A percentile compares a stretch with the other conserved stretches of the same genome.
Evolutionary conservation across 2,113 vertebrate species (phyloP).

Genomic region (Nanorana parkeri): DNA sequence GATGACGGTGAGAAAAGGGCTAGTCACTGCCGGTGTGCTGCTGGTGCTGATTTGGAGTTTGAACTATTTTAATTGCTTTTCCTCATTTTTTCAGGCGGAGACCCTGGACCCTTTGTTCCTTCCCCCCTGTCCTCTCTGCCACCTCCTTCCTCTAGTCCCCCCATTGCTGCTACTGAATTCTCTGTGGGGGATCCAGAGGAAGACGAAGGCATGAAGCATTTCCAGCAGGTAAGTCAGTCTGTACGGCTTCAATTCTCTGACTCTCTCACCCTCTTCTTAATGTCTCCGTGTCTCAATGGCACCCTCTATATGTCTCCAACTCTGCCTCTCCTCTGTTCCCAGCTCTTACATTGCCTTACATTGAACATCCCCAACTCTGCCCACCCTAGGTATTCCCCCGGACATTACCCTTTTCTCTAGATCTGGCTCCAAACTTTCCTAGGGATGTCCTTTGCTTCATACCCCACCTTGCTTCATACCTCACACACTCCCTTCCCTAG

Average conservation of each 20-base stretch:
- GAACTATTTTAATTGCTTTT: too few relatives aligned
- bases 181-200: conserved; percentile 84
- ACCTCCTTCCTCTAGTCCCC: conserved; percentile 65
- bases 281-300: too few relatives aligned
- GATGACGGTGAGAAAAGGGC: neutral
- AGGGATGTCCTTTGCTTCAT: too few relatives aligned
- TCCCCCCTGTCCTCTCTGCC: neutral
- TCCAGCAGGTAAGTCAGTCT: conserved; percentile 82
- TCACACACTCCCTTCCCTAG: too few relatives aligned
- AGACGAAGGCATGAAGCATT: conserved; percentile 91
- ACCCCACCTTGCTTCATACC: too few relatives aligned
- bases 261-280: too few relatives aligned
- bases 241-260: neutral
- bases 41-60: neutral
- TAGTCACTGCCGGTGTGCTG: neutral
- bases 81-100: neutral
- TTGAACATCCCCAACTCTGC: neutral
- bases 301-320: too few relatives aligned
- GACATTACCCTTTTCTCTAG: neutral
- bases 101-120: conserved; percentile 17
- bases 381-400: neutral
- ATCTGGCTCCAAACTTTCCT: too few relatives aligned
- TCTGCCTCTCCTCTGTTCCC: too few relatives aligned
- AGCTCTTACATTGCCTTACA: too few relatives aligned
- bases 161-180: conserved; percentile 76